Conservation (phyloP, 1,140 invertebrate genomes). For the Drosophila kanapiae region DNA sequence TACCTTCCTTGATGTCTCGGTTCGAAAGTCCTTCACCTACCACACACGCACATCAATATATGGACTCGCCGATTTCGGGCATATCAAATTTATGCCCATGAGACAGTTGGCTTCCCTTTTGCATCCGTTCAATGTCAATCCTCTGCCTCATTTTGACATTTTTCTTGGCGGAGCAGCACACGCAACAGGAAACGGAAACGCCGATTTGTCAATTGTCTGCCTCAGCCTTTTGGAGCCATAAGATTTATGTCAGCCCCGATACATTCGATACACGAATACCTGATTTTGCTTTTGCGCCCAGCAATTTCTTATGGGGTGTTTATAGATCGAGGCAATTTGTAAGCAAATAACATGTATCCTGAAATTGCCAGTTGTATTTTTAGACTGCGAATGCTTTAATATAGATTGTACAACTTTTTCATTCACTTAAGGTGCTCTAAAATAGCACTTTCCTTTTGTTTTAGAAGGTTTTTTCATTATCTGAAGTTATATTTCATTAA, state of each 20-base stretch:
- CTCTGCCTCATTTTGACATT: slow-evolving; percentile 13
- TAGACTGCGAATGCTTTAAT: not conserved
- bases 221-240: slow-evolving; percentile 10
- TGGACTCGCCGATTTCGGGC: not conserved
- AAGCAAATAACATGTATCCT: not conserved
- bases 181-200: slow-evolving; percentile 56
- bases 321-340: slow-evolving; percentile 27
- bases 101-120: not conserved
- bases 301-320: slow-evolving; percentile 12
- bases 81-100: slow-evolving; percentile 50
- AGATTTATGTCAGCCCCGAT: slow-evolving; percentile 47
- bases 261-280: slow-evolving; percentile 41
- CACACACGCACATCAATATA: slow-evolving; percentile 4
- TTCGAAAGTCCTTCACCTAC: slow-evolving; percentile 26
- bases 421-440: not conserved
- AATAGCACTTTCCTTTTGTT: not conserved
- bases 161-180: slow-evolving; percentile 1
- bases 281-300: slow-evolving; percentile 33
- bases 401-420: not conserved
- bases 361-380: not conserved
- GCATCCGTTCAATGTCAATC: slow-evolving; percentile 38
- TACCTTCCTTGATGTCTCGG: slow-evolving; percentile 39
- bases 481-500: not conserved
- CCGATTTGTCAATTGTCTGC: slow-evolving; percentile 60
- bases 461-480: not conserved